Conservation (phyloP, 2,797 vertebrate genomes). For the Cyclura pinguis region DNA sequence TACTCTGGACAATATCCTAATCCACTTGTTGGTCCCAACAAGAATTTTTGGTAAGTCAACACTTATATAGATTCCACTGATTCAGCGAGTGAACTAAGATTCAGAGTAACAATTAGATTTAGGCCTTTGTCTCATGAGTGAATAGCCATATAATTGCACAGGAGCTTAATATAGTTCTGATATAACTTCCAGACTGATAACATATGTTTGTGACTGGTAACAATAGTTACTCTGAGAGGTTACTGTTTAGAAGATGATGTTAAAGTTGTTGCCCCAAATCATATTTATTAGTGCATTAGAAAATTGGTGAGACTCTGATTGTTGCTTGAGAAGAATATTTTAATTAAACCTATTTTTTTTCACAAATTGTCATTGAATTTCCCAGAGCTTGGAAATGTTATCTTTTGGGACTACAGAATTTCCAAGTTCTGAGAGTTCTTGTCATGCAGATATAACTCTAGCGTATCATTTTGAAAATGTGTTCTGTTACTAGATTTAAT, state of each 20-base stretch:
- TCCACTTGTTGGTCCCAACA: too few relatives aligned
- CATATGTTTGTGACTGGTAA: neutral
- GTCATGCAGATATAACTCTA: neutral
- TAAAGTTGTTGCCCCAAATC: neutral
- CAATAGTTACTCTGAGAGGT: neutral
- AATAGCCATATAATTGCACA: too few relatives aligned
- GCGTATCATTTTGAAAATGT: neutral
- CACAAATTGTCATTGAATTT: conserved; percentile 30
- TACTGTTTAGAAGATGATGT: neutral
- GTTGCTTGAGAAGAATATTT: conserved; percentile 32
- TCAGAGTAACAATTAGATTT: too few relatives aligned
- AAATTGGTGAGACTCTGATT: neutral
- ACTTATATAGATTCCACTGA: too few relatives aligned
- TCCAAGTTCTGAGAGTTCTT: neutral
- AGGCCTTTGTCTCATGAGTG: too few relatives aligned
- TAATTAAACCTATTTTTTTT: conserved; percentile 1
- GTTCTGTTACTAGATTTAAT: neutral
- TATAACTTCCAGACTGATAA: neutral
- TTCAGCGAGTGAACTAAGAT: too few relatives aligned
- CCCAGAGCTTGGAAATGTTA: too few relatives aligned
- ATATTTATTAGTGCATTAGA: neutral
- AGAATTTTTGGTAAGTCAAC: too few relatives aligned
- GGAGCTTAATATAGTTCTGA: neutral
- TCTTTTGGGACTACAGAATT: neutral
- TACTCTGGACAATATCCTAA: neutral